These are phyloP conservation scores for Adela reaumurella DNA, from an alignment of 2,888 invertebrate species.

Conservation along the genomic window DNA sequence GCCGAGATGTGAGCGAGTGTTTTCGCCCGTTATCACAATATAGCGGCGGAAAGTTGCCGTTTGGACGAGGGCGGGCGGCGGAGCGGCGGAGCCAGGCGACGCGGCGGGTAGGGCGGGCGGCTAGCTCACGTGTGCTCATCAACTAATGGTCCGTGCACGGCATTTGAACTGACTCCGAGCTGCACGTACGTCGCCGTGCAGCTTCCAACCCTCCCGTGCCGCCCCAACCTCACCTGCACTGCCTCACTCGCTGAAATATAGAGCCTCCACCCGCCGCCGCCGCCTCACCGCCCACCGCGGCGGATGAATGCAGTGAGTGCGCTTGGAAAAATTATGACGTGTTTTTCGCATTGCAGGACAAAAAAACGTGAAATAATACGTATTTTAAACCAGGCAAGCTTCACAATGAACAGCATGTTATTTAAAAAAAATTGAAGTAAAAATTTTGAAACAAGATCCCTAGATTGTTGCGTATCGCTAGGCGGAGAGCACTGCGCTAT, in stretches of 20 bases:
- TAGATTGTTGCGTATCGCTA: too few species aligned
- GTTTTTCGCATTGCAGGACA: constrained; percentile 14
- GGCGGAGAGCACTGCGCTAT: too few species aligned
- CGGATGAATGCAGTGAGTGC: constrained; percentile 36
- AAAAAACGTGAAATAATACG: not conserved
- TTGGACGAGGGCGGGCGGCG: constrained; percentile 29
- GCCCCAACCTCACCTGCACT: constrained; percentile 1
- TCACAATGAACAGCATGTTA: too few species aligned
- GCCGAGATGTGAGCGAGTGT: not conserved
- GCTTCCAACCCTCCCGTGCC: constrained; percentile 1
- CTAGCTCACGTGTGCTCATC: constrained; percentile 44
- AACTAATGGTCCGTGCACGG: constrained; percentile 58
- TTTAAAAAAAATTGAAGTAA: too few species aligned
- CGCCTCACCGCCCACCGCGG: constrained; percentile 22
- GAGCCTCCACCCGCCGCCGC: constrained; percentile 13
- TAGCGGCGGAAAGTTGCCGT: constrained; percentile 9
- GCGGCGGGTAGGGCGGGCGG: constrained; percentile 3
- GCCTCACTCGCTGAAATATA: constrained; percentile 1
- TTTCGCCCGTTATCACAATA: not conserved
- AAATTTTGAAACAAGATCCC: too few species aligned
- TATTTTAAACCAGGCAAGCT: too few species aligned
- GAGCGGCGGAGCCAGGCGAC: constrained; percentile 10
- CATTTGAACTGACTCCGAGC: constrained; percentile 55
- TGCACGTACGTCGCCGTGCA: constrained; percentile 9
- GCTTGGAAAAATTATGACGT: constrained; percentile 51